Evolutionary conservation across 1,140 invertebrate genomes (phyloP), one percentile per base, ranked within the genome.

Genomic region (Akabosia matsudoensis): DNA sequence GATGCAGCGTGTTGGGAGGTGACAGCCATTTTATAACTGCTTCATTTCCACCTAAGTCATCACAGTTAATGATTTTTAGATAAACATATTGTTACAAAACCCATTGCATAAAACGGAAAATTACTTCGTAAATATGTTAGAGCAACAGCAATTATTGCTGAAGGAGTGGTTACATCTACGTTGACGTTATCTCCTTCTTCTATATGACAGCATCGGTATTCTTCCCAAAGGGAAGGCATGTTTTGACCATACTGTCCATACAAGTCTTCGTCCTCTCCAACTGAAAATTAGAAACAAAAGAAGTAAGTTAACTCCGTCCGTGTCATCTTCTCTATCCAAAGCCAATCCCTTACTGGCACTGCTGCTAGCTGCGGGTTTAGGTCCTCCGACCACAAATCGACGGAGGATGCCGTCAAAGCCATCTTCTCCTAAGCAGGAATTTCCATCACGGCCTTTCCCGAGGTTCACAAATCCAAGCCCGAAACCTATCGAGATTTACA

Each of bases 11-110:
- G 78, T 92, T 90, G 1, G 97, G 96, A 7, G 93, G 91, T 61
- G 90, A 87, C 88, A 99, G 91, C 96, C 96, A 98, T 79, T 93
- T 91, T 7, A 95, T 94, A n/a, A 97, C 91, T 4, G 95, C 92
- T 80, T 81, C 80, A 74, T 81, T 81, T 28, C 80, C 80, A 79
- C 77, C 80, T 81, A 22, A 64, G 10, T 13, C n/a, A 18, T 45
- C 18, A 45, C 37, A 45, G 18, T 45, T 45, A 10, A 24, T 13
- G 54, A 56, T 56, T 18, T 45, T 45, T 10, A 56, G 24, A n/a
- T 56, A 45, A 45, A 56, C 22, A n/a, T 10, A 56, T 56, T 22
- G 4, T 56, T 13, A 56, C 54, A 7, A 56, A 22, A 56, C 3
- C 54, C 24, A 10, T 56, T 22, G 54, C 4, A 56, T 56, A 3